A percentile compares a stretch with the other conserved stretches of the same genome.
Conservation (phyloP, 2,888 invertebrate species). For the Rhagonycha fulva region DNA sequence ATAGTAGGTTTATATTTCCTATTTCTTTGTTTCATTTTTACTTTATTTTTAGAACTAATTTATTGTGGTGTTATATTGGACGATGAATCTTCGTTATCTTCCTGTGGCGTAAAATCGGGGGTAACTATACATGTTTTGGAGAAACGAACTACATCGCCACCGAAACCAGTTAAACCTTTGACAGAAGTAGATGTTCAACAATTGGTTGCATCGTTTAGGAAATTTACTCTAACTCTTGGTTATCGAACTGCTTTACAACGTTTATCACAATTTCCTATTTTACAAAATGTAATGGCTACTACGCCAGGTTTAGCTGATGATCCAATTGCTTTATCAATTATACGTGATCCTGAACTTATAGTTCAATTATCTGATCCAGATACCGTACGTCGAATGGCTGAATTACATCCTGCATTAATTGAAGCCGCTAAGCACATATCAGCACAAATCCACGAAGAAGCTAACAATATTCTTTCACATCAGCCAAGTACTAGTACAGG, state of each 20-base stretch:
- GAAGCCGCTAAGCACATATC: slow-evolving; percentile 72
- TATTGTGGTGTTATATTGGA: slow-evolving; percentile 74
- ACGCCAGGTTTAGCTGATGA: slow-evolving; percentile 73
- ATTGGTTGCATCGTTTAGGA: slow-evolving; percentile 65
- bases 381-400: slow-evolving; percentile 69
- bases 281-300: slow-evolving; percentile 72
- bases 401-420: slow-evolving; percentile 71
- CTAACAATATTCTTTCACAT: slow-evolving; percentile 59
- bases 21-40: not conserved
- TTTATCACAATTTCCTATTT: slow-evolving; percentile 55
- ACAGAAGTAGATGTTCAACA: slow-evolving; percentile 66
- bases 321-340: slow-evolving; percentile 72
- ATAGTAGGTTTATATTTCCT: slow-evolving; percentile 5
- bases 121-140: slow-evolving; percentile 62
- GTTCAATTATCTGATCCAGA: slow-evolving; percentile 70
- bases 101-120: slow-evolving; percentile 65
- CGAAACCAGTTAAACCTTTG: slow-evolving; percentile 55
- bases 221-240: slow-evolving; percentile 63
- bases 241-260: slow-evolving; percentile 69
- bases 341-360: slow-evolving; percentile 78
- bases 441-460: slow-evolving; percentile 59
- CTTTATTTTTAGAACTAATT: slow-evolving; percentile 61
- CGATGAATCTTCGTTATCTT: slow-evolving; percentile 63
- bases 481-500: slow-evolving; percentile 58
- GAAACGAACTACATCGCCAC: slow-evolving; percentile 54